A percentile compares a stretch with the other conserved stretches of the same genome.
Conservation (phyloP, 2,888 invertebrate genomes). For the Plagodis pulveraria region DNA sequence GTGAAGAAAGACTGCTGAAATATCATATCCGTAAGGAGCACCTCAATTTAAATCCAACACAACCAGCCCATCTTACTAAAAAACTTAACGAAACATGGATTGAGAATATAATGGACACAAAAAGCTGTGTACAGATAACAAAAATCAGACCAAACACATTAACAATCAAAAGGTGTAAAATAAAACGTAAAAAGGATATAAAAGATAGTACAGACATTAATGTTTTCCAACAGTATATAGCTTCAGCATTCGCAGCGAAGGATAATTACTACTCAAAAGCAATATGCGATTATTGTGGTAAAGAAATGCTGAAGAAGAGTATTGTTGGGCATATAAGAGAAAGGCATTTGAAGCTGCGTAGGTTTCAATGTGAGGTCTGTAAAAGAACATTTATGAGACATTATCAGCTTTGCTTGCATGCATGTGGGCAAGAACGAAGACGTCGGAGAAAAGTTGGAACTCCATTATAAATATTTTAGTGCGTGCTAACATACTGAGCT, state of each 20-base stretch:
- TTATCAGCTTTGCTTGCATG: constrained; percentile 61
- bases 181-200: constrained; percentile 31
- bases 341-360: constrained; percentile 58
- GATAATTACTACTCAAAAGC: constrained; percentile 60
- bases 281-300: constrained; percentile 68
- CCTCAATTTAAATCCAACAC: constrained; percentile 49
- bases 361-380: constrained; percentile 57
- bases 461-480: no score
- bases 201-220: constrained; percentile 23
- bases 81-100: constrained; percentile 68
- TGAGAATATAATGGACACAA: constrained; percentile 53
- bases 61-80: constrained; percentile 44
- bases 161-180: constrained; percentile 54
- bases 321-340: constrained; percentile 63
- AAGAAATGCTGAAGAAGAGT: constrained; percentile 73
- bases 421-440: constrained; percentile 45
- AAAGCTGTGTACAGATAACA: constrained; percentile 64
- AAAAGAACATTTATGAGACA: constrained; percentile 52
- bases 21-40: constrained; percentile 64
- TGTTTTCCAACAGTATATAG: constrained; percentile 42
- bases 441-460: constrained; percentile 24
- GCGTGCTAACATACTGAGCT: no score
- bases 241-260: constrained; percentile 49
- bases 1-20: constrained; percentile 60
- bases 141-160: constrained; percentile 64